Conservation (phyloP, 2,888 invertebrate genomes). For the Brassicogethes aeneus region DNA sequence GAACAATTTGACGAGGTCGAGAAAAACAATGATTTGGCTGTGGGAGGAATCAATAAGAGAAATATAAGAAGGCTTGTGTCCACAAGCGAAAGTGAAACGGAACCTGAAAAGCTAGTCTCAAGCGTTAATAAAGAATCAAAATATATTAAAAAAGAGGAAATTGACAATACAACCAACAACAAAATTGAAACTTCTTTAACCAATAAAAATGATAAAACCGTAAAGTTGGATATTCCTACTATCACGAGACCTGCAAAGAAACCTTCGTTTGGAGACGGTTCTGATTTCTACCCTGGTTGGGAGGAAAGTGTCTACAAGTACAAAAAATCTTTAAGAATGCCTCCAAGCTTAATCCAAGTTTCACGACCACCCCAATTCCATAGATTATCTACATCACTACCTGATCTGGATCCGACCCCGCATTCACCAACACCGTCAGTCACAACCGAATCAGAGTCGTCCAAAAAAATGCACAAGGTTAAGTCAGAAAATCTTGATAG, state of each 20-base stretch:
- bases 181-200: constrained; percentile 11
- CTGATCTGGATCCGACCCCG: constrained; percentile 67
- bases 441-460: constrained; percentile 45
- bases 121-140: constrained; percentile 11
- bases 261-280: constrained; percentile 60
- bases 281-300: constrained; percentile 70
- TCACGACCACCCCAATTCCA: constrained; percentile 62
- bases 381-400: constrained; percentile 64
- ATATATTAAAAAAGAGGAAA: constrained; percentile 15
- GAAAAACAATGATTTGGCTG: background rate
- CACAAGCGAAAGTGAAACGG: background rate
- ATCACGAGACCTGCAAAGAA: constrained; percentile 41
- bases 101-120: constrained; percentile 11
- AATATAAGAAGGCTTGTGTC: background rate
- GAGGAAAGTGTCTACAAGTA: constrained; percentile 76
- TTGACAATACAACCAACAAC: constrained; percentile 39
- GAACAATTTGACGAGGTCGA: background rate
- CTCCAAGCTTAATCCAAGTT: constrained; percentile 69
- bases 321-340: constrained; percentile 75
- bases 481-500: constrained; percentile 43
- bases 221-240: constrained; percentile 13
- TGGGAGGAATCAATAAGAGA: background rate
- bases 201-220: constrained; percentile 6
- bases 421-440: constrained; percentile 61
- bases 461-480: constrained; percentile 27